Evolutionary conservation across 2,888 invertebrate species (phyloP), one percentile per base, ranked within the genome.

Genomic region (Omphaloscelis lunosa): DNA sequence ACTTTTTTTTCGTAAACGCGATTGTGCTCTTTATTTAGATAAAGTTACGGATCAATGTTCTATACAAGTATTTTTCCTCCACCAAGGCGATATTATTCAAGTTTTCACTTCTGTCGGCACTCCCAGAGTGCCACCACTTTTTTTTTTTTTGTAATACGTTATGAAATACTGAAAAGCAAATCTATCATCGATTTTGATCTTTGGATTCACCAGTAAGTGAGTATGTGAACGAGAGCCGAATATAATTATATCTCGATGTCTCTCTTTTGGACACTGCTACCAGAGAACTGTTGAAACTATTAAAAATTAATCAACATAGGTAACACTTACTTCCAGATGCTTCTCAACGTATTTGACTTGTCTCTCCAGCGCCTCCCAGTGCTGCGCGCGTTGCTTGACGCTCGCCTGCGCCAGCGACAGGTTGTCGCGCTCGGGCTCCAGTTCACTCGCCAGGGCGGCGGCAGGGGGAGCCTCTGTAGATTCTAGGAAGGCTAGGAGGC

Each of bases 401-500:
- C 98, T 76, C 5, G 90, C 98, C 92, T 98, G 98, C 59, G 99
- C 99, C 82, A 99, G 97, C 95, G 99, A 99, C 88, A 99, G 97
- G 97, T 99, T 99, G 96, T 99, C 99, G 73, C 99, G 97, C 91
- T 98, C 98, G 89, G 98, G 98, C 66, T 98, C 94, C 81, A 97
- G 96, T 82, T 98, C 98, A 88, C 97, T 98, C 89, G 98, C 98
- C 51, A 98, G 88, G 75, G 98, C 98, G 0, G 97, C 97, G 53
- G 98, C 97, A 0, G 99, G 99, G 0, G 99, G 98, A 74, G 97
- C 97, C 79, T 99, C 99, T 48, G 97, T 97, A 0, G 99, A 99
- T 90, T 99, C 99, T 83, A 99, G 97, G 94, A 98, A 99, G 73
- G 97, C 97, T 77, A 99, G 96, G 34, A 99, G 97, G 56, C 99